Evolutionary conservation across 1,140 invertebrate genomes (phyloP), one percentile per base, ranked within the genome.

Genomic region (Drosophila auraria): DNA sequence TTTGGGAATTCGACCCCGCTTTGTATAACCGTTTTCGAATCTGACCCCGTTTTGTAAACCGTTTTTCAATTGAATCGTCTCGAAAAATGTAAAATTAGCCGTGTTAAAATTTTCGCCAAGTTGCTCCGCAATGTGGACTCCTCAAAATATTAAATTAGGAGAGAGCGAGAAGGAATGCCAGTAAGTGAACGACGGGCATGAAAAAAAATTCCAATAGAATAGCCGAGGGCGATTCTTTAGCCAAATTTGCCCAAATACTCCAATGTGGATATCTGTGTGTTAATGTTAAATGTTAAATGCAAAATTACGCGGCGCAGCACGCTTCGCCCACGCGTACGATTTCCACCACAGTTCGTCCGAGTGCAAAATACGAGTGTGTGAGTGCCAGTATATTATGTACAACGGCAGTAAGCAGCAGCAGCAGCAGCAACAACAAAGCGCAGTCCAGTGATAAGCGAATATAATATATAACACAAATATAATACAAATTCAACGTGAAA

Each of bases 191-290:
- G 27, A 27, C 27, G 5, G 5, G 68, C 68, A 36, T 51, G 45
- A 51, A 71, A 83, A 78, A 78, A 84, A 86, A 86, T 84, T 84
- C 82, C 82, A 82, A 84, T 84, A 86, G 82, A 78, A 86, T 86
- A 78, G 82, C 82, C 78, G 72, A 80, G 74, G 74, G 81, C 77
- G 75, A 77, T 53, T 71, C 63, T 82, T 69, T 64, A 53, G 54
- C 54, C 54, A 57, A 57, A 25, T 57, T n/a, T 40, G 54, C 54
- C 36, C 36, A 57, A 57, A 57, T 11, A 2, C 36, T 38, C 17
- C 54, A 57, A 56, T 57, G 54, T 57, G 54, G 40, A 40, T 57
- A 40, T n/a, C 36, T 23, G 57, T 38, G 68, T 73, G 56, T 73
- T 74, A 38, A 45, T 69, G 50, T 49, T 71, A 50, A 68, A 68